Evolutionary conservation across 2,888 invertebrate genomes (phyloP).

Genomic region (Drosophila affinis): DNA sequence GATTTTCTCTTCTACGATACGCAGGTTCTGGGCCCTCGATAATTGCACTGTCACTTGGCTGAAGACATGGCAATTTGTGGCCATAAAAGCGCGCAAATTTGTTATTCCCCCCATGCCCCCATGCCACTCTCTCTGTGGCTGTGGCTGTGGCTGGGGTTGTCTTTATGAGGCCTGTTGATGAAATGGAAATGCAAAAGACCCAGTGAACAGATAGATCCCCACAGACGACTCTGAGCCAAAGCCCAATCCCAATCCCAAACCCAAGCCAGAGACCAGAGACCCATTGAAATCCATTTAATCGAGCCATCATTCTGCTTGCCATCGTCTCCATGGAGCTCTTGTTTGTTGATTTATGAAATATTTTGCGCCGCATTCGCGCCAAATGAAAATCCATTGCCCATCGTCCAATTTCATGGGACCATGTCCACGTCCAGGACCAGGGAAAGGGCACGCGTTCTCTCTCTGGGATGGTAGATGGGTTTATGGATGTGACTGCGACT

Average conservation of each 20-base stretch:
- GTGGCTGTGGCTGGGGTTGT: not conserved
- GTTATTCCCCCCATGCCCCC: slow-evolving; percentile 55
- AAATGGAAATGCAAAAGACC: slow-evolving; percentile 69
- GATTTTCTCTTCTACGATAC: slow-evolving; percentile 1
- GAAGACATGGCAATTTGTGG: slow-evolving; percentile 79
- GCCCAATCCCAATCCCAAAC: not conserved
- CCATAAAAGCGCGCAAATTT: slow-evolving; percentile 79
- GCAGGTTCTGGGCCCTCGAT: slow-evolving; percentile 61
- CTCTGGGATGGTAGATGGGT: slow-evolving; percentile 37
- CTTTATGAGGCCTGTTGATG: slow-evolving; percentile 56
- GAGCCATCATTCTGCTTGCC: slow-evolving; percentile 67
- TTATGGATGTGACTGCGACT: slow-evolving; percentile 21
- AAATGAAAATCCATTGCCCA: slow-evolving; percentile 73
- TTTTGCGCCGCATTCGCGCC: slow-evolving; percentile 54
- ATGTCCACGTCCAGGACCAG: too few relatives aligned
- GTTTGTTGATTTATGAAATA: slow-evolving; percentile 79
- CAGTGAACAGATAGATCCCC: slow-evolving; percentile 16
- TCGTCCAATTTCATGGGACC: slow-evolving; percentile 41
- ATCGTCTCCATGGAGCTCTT: slow-evolving; percentile 12
- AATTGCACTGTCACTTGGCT: slow-evolving; percentile 77
- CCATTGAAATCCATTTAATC: slow-evolving; percentile 78
- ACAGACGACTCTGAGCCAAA: slow-evolving; percentile 13
- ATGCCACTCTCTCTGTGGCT: slow-evolving; percentile 8
- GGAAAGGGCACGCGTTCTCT: slow-evolving; percentile 42
- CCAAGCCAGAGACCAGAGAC: slow-evolving; percentile 1